Conservation (phyloP, 2,888 invertebrate genomes). For the Leptopilina myrica region DNA sequence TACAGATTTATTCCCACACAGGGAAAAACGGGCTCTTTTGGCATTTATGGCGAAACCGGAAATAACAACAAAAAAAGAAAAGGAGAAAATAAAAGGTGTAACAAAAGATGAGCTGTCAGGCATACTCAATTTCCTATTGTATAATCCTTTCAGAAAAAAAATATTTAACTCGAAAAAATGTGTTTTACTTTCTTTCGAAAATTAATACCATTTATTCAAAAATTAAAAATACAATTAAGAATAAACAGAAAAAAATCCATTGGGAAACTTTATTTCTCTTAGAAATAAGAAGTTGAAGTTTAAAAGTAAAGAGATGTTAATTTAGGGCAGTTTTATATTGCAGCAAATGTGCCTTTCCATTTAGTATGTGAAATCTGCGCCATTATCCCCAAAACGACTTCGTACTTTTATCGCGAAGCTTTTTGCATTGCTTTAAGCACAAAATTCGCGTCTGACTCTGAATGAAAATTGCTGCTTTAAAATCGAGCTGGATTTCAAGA, state of each 20-base stretch:
- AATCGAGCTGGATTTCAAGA: slow-evolving; percentile 5
- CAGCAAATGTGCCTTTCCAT: slow-evolving; percentile 2
- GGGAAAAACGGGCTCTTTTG: slow-evolving; percentile 5
- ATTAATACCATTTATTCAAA: too few relatives aligned
- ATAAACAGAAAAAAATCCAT: too few relatives aligned
- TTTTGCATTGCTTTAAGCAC: slow-evolving; percentile 25
- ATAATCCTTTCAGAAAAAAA: not conserved
- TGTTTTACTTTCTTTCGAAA: too few relatives aligned
- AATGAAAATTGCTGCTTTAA: slow-evolving; percentile 24
- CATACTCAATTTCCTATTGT: slow-evolving; percentile 26
- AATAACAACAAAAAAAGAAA: not conserved
- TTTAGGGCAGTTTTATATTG: slow-evolving; percentile 3
- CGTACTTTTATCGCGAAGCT: slow-evolving; percentile 22
- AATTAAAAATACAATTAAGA: too few relatives aligned
- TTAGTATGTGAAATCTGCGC: slow-evolving; percentile 13
- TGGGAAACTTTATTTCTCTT: too few relatives aligned
- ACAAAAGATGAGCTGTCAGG: not conserved
- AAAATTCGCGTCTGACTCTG: slow-evolving; percentile 5
- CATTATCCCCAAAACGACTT: slow-evolving; percentile 29
- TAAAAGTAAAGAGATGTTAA: slow-evolving; percentile 3
- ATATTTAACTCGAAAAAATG: too few relatives aligned
- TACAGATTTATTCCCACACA: not conserved
- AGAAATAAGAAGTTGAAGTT: too few relatives aligned
- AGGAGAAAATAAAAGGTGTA: too few relatives aligned
- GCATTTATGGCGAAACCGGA: slow-evolving; percentile 14